Base-by-base conservation (phyloP, 2,888 invertebrate species). In the Leptinotarsa juncta region DNA sequence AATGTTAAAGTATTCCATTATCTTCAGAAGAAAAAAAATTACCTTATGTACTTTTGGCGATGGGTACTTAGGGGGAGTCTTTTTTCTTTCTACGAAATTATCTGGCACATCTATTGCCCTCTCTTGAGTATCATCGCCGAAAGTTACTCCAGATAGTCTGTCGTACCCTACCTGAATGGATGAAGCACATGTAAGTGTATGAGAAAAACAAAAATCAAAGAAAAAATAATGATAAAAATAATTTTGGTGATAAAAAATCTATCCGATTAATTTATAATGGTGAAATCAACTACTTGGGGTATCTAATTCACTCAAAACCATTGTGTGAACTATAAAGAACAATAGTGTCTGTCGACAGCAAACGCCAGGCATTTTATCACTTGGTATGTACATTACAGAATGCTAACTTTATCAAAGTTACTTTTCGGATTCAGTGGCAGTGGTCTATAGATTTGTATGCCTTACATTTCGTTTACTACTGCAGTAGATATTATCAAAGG, bases 41-140 rank as follows among this genome's bases (percentile, higher is more conserved):
- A 85, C 85, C 84, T 85, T 85, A 16, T 81, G 71, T 51, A 76
- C 65, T 79, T 82, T 83, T 81, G 90, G 91, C 71, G 91, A 89
- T 66, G 93, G 93, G 85, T 92, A 93, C 83, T 92, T 92, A 57
- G 93, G 92, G 62, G 93, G 91, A 2, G 91, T 91, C 90, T 96
- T 96, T 87, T 94, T 93, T 80, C 94, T 91, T 85, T 94, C 95
- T 79, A 96, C 93, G 89, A 96, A 97, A 84, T 93, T 93, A 78
- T 95, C 96, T 4, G 97, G 97, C 79, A 96, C 96, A 88, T 97
- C 97, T 74, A 97, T 96, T 3, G 97, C 95, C 90, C 93, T 90
- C 86, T 93, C 93, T 77, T 93, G 89, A 83, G 89, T 82, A 65
- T 84, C 85, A 71, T 85, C 84, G 68, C 85, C 84, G 79, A 87